Evolutionary conservation across 2,113 vertebrate genomes (phyloP), one percentile per base, ranked within the genome.

Genomic region (Myotis davidii): DNA sequence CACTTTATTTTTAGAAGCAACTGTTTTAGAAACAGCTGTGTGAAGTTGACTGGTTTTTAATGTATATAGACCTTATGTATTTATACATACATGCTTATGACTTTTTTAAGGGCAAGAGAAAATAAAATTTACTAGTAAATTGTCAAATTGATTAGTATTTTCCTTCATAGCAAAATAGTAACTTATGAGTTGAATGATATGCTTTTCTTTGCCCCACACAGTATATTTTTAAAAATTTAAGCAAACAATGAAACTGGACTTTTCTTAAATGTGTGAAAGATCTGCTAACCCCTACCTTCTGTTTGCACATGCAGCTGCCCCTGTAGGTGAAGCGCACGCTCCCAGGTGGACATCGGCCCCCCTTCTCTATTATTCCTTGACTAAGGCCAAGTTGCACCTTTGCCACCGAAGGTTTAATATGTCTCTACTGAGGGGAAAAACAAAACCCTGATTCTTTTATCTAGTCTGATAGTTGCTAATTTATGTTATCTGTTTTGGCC

Each of bases 1-100:
- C 81, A 4, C 77, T 84, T 95, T 94, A 61, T 81, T 95, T 86
- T 85, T 88, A 20, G 56, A 92, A 93, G 88, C 27, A 72, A 79
- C 45, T 45, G 45, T 95, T 86, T 85, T 86, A 20, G 56, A 92
- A 93, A 90, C 27, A 72, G 69, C 3, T 88, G 2, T 89, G 90
- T 93, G 64, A 34, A 92, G 65, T 6, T 84, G 25, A 65, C 65
- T 79, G 42, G 29, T 59, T 50, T 17, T 77, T 74, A 59, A 61
- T 90, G 45, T 48, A 27, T 50, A 45, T 56, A 54, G 34, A 67
- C 72, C 82, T 65, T 48, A 32, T 34, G 8, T 84, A 52, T 82
- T 64, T 73, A 12, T n/a, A 50, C 16, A 59, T 29, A 29, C 3
- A 25, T 32, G 25, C 73, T 84, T 48, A 45, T 16, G 3, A 72